Evolutionary conservation across 2,797 vertebrate genomes (phyloP).

Genomic region (Pipistrellus kuhlii): DNA sequence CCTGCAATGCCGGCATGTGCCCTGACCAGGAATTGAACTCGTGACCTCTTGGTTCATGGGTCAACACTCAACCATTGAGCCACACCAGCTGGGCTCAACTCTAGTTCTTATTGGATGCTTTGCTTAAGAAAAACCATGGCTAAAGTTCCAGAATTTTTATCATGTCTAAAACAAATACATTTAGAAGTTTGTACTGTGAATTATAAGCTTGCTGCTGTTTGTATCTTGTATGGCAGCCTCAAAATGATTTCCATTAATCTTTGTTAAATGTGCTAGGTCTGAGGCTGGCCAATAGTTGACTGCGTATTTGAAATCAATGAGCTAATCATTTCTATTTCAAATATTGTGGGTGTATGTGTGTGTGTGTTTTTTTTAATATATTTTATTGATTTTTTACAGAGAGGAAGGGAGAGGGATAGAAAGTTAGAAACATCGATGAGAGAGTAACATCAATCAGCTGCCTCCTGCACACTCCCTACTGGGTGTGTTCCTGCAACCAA

Average conservation of each 20-base stretch:
- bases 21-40: no score
- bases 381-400: no score
- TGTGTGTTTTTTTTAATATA: no score
- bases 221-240: neutral
- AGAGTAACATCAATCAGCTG: no score
- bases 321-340: constrained; percentile 13
- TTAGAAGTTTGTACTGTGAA: constrained; percentile 20
- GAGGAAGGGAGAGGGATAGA: no score
- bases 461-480: no score
- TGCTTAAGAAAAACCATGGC: constrained; percentile 18
- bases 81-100: neutral
- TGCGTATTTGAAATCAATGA: constrained; percentile 49
- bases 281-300: neutral
- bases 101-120: neutral
- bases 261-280: neutral
- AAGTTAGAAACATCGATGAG: no score
- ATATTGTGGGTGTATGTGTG: neutral
- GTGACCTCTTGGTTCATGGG: no score
- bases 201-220: neutral
- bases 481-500: no score
- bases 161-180: neutral
- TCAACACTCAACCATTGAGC: no score
- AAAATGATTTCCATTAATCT: neutral
- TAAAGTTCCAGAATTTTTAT: constrained; percentile 46
- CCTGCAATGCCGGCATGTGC: no score